Evolutionary conservation across 2,797 vertebrate species (phyloP), one percentile per base, ranked within the genome.

Genomic region (Lutra lutra): DNA sequence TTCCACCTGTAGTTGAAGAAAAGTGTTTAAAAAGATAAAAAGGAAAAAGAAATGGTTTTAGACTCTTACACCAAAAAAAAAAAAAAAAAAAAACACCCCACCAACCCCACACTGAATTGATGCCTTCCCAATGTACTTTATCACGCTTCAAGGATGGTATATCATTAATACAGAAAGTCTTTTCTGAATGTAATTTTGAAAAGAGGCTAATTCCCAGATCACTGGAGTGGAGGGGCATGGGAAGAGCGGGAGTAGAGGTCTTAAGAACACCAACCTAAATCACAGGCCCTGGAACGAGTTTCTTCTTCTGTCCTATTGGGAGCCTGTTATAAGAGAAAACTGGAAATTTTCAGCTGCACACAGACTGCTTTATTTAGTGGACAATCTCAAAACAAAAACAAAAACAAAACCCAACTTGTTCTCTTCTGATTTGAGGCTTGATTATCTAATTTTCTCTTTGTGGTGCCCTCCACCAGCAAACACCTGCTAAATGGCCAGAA

Each of bases 391-490:
- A 46, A 46, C 10, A 46, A 46, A 46, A 46, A 46, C 15, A 20
- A 96, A 46, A 43, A 43, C 14, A 20, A 96, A 17, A 32, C 27
- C 18, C 21, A 96, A n/a, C 25, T 83, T 93, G 40, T 96, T 97
- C 83, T 87, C 89, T 92, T 95, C 89, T 96, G 94, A 96, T 96
- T 46, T 89, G 72, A 94, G 70, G 58, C 58, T 77, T 94, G 77
- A 91, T 95, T 93, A 96, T 97, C 72, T 96, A 88, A 97, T 94
- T 98, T 97, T 95, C 89, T 91, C 78, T 97, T 93, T 95, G 70
- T 82, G 83, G 54, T 90, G 56, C 23, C 91, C 70, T 93, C 56
- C 27, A 88, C 82, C 48, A 95, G 88, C 82, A 96, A 91, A 94
- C 87, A 97, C 95, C 78, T 96, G 89, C 68, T 91, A 86, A 95